Base-by-base conservation (phyloP, 2,113 vertebrate genomes). In the Cyprinodon variegatus region DNA sequence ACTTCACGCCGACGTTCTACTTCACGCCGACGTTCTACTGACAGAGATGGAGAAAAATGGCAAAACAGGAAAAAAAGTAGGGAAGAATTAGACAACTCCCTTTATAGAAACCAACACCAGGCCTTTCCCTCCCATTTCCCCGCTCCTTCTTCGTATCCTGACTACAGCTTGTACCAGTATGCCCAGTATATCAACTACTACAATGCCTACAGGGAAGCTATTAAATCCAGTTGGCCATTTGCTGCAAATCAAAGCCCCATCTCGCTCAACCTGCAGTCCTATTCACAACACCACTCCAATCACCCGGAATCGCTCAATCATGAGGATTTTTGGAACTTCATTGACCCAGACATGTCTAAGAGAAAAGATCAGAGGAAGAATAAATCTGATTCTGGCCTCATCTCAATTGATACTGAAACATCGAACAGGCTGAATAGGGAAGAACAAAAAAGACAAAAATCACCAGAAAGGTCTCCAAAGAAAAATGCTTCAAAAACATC, bases 291-390 rank as follows among this genome's bases (percentile, higher is more conserved):
- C 13, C 22, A 13, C 38, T 66, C 1, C 2, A 41, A 11, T 57
- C 41, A 11, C 37, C 1, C 13, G 0, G 0, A 2, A 9, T 9
- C 46, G 6, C 2, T 0, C 0, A 0, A 4, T 11, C n/a, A 13
- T 10, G 0, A 62, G 4, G 29, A 75, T 13, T 0, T 0, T 0
- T 17, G 46, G 62, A 15, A 66, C 0, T 1, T 40, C 1, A 1
- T 48, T 11, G 83, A 86, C 81, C 81, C 86, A 8, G 84, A 87
- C 67, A 68, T 89, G 29, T 81, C 77, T 10, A 13, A 0, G 7
- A 84, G 84, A 4, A 83, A 88, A 64, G 86, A 84, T 3, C 89
- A 88, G 50, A 48, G 0, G 1, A 79, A 73, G 1, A 10, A 13
- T 0, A 0, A 3, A 5, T 61, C 76, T 12, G 14, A 22, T 48